Percentiles rank a stretch among this genome's conserved stretches.
Conservation (phyloP, 2,797 vertebrate species). For the Mareca penelope region DNA sequence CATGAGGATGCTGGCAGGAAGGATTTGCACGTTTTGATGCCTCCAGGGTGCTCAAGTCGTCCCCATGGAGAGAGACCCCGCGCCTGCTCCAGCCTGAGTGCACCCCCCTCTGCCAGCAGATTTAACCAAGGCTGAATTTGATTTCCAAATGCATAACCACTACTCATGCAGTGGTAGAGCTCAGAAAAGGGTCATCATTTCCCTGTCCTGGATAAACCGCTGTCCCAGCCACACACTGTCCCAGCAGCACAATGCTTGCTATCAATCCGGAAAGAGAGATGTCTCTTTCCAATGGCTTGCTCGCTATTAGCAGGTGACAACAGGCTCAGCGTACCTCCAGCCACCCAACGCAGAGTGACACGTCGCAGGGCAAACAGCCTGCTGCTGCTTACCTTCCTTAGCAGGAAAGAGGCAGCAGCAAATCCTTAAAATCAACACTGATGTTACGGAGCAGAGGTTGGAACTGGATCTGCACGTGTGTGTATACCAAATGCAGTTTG, state of each 20-base stretch:
- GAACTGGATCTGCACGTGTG: fast-evolving
- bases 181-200: not conserved
- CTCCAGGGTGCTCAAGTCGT: not conserved
- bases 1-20: not conserved
- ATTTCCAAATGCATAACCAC: not conserved
- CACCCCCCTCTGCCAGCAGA: fast-evolving
- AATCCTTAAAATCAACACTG: not conserved
- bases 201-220: not conserved
- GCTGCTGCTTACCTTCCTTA: not conserved
- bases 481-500: not conserved
- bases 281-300: not conserved
- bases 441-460: not conserved
- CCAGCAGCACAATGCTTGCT: not conserved
- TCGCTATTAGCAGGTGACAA: not conserved
- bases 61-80: fast-evolving
- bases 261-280: not conserved
- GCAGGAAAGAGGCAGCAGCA: not conserved
- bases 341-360: fast-evolving
- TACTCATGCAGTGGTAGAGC: not conserved
- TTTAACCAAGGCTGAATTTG: not conserved
- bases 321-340: not conserved
- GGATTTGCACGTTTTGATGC: not conserved
- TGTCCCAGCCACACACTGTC: not conserved
- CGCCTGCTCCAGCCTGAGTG: fast-evolving
- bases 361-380: fast-evolving